Percentiles rank a stretch among this genome's conserved stretches.
phyloP scores from a whole-genome alignment of 2,888 invertebrate genomes.

The Drosophila dives region DNA sequence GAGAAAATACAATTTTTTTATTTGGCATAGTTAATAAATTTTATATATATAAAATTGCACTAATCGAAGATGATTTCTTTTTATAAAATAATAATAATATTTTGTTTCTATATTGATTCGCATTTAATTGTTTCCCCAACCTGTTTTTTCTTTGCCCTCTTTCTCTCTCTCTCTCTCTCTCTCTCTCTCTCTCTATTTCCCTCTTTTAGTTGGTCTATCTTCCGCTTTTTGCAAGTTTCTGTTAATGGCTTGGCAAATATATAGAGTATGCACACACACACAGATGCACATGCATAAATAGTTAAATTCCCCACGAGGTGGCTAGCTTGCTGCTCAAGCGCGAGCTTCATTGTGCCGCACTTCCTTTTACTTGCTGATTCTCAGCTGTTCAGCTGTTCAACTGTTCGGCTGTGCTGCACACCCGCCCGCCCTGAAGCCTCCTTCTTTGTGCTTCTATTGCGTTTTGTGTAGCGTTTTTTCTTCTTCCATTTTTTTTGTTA shows the following conservation, averaged over 20 bases:
- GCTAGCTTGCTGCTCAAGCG: conserved; percentile 12
- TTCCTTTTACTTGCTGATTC: conserved; percentile 38
- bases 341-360: conserved; percentile 52
- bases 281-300: not conserved
- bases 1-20: too few relatives aligned
- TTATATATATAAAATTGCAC: not conserved
- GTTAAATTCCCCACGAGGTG: not conserved
- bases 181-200: too few relatives aligned
- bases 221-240: not conserved
- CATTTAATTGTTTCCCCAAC: not conserved
- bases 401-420: not conserved
- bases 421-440: not conserved
- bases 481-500: not conserved
- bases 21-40: too few relatives aligned
- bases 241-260: not conserved
- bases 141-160: too few relatives aligned
- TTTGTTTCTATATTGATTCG: not conserved
- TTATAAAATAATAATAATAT: not conserved
- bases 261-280: conserved; percentile 9
- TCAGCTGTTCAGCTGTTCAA: conserved; percentile 8
- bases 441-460: conserved; percentile 52
- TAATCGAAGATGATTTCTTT: not conserved
- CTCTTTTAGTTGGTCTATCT: not conserved
- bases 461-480: conserved; percentile 68
- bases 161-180: not conserved